Percentiles rank a stretch among this genome's conserved stretches.
Conservation (phyloP, 35 echinoderm and acorn worm species). For the Acanthaster planci region DNA sequence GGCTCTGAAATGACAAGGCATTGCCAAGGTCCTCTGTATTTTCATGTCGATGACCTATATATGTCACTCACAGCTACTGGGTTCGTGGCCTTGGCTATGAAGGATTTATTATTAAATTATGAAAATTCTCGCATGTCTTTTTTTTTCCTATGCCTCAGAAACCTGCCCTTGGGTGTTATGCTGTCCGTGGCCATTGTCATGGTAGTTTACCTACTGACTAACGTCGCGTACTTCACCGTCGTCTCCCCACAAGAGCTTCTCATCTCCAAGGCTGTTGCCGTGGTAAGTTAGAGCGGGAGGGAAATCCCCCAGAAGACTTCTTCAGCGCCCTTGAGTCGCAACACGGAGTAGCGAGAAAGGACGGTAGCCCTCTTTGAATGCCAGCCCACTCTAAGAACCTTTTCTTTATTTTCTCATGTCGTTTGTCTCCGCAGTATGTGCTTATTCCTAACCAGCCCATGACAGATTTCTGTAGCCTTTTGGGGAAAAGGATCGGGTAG, state of each 20-base stretch:
- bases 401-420: conserved; percentile 2
- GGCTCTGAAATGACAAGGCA: too few relatives aligned
- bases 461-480: conserved; percentile 12
- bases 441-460: background rate
- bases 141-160: conserved; percentile 5
- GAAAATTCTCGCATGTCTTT: too few relatives aligned
- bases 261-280: conserved; percentile 60
- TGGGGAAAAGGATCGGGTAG: too few relatives aligned
- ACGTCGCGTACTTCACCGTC: conserved; percentile 68
- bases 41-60: too few relatives aligned
- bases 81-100: too few relatives aligned
- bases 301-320: background rate
- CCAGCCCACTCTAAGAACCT: background rate
- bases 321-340: background rate
- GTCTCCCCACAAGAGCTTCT: conserved; percentile 66
- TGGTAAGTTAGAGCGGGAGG: conserved; percentile 39
- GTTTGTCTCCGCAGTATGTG: background rate
- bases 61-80: too few relatives aligned
- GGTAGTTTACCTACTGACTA: conserved; percentile 67
- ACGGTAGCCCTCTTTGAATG: background rate
- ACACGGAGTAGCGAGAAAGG: too few relatives aligned
- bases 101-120: too few relatives aligned
- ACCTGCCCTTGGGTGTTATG: conserved; percentile 46
- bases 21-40: too few relatives aligned
- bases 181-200: conserved; percentile 56